Base-by-base conservation (phyloP, 2,113 vertebrate genomes). In the Triplophysa tibetana region DNA sequence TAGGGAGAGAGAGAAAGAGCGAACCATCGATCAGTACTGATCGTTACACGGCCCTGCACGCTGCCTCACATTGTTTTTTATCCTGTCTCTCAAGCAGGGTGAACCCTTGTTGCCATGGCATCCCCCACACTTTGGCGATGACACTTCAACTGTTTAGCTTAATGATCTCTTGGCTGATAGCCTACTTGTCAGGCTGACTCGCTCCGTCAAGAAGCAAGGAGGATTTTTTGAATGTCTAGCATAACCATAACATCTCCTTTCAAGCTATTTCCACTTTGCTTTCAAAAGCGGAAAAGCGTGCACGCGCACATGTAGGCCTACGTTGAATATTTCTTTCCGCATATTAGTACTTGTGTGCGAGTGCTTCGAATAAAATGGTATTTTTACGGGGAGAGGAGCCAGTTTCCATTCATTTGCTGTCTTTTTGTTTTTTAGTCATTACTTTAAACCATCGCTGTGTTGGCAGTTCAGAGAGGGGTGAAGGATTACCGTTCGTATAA, bases 81-180 rank as follows among this genome's bases (percentile, higher is more conserved):
- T 91, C 89, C 91, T 88, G 90, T 92, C 92, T 92, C 89, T 89
- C 90, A 91, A 85, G 82, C 84, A 77, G 86, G 83, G 83, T 81
- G 82, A 85, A 85, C 83, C 90, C 91, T 91, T 90, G 92, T 93
- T 93, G 91, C 92, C 92, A 93, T 93, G 92, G 91, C 89, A 88
- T 83, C 86, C 85, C 81, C 86, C 86, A 68, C 85, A 83, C 85
- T 88, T 90, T 92, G 91, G 89, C 89, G 89, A 92, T 93, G 92
- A 90, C 91, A 92, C 91, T 93, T 92, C 90, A 93, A 90, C 90
- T 91, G 89, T 90, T 91, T 90, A 89, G 92, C 92, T 92, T 93
- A 93, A 93, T 93, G 93, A 93, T 93, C 90, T 93, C 91, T 92
- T 92, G 91, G 91, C 93, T 93, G 91, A 92, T 91, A 90, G 92